Base-by-base conservation (phyloP, 2,113 vertebrate genomes). In the Centropus bengalensis region DNA sequence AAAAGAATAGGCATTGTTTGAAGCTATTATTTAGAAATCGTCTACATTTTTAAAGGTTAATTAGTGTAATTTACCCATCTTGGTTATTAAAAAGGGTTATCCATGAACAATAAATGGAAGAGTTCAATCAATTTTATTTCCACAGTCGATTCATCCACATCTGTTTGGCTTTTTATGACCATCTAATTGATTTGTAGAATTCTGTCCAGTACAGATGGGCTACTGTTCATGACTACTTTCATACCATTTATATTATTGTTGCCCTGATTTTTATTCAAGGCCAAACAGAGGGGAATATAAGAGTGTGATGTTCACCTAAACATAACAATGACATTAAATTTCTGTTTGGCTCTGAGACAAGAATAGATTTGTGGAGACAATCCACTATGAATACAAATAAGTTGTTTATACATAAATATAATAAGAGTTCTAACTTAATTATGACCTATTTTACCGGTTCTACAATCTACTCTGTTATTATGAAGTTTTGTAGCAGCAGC, bases 31-130 rank as follows among this genome's bases (percentile, higher is more conserved):
- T 98, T 98, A 98, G 97, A 98, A 98, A 98, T 98, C 94, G 97
- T 97, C 98, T 98, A 98, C 97, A 42, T 93, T 98, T 98, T 98
- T 98, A 98, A 98, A 98, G 98, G 98, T 99, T 99, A 99, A 99
- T 99, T 98, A 98, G 98, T 98, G 98, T 99, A 99, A 99, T 99
- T 99, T 99, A 98, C 96, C 97, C 98, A 97, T 98, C 93, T 97
- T 96, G 80, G 97, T 98, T 98, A 97, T 98, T 98, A 98, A 98
- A 98, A 99, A 97, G 98, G 97, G 96, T 98, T 98, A 98, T 97
- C 97, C 97, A 98, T 71, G 98, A 97, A 99, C 98, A 98, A 98
- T 97, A 97, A 99, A 97, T 76, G 90, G 97, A 98, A 98, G 96
- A 97, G 97, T 98, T 98, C 96, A 97, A 95, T 94, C 85, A 58